Conservation (phyloP, 2,888 invertebrate species). For the Orchesellides sinensis region DNA sequence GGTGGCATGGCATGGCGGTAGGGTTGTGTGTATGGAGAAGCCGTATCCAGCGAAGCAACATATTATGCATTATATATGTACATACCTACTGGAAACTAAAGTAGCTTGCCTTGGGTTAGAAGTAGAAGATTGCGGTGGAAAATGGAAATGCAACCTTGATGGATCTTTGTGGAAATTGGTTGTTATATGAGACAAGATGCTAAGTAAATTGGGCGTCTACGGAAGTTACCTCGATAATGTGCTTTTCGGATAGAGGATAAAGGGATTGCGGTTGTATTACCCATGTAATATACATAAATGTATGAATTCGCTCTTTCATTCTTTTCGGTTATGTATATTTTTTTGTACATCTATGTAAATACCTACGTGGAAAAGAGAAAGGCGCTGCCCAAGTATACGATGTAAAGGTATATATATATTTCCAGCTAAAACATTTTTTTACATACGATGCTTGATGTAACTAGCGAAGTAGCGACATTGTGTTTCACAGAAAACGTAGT, state of each 20-base stretch:
- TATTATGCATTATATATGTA: too few species aligned
- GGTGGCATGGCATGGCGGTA: background rate
- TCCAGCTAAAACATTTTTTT: too few species aligned
- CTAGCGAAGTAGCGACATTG: background rate
- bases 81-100: background rate
- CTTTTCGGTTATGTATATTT: too few species aligned
- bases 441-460: too few species aligned
- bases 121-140: constrained; percentile 7
- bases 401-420: background rate
- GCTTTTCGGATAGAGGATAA: constrained; percentile 50
- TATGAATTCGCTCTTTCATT: background rate
- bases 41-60: background rate
- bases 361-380: background rate
- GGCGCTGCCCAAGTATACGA: background rate
- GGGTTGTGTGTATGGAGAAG: background rate
- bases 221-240: constrained; percentile 63
- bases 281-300: background rate
- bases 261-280: constrained; percentile 44
- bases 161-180: constrained; percentile 66
- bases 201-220: constrained; percentile 67
- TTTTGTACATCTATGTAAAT: too few species aligned
- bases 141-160: constrained; percentile 65
- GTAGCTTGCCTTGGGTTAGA: background rate
- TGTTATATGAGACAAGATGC: constrained; percentile 67
- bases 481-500: background rate